These are phyloP conservation scores for Oncorhynchus clarkii DNA, from an alignment of 2,113 vertebrate genomes.

Conservation along the genomic window DNA sequence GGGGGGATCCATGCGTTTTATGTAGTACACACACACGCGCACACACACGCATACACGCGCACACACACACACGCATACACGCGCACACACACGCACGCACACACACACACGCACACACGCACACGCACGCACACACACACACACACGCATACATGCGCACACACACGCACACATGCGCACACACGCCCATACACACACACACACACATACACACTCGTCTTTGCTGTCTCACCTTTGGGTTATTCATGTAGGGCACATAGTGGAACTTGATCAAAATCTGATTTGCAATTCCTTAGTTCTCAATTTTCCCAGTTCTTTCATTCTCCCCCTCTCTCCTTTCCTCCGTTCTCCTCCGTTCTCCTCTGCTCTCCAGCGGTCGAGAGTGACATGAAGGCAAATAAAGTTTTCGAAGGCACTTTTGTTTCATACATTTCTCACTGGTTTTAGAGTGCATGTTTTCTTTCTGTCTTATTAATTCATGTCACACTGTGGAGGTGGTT, in stretches of 20 bases:
- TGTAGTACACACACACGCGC: neutral
- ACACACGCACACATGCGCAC: too few species aligned
- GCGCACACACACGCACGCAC: neutral
- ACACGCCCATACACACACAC: neutral
- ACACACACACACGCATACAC: rapidly evolving
- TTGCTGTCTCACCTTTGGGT: constrained; percentile 49
- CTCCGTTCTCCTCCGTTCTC: constrained; percentile 2
- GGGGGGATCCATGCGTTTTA: neutral
- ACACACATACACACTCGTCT: constrained; percentile 3
- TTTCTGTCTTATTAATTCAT: too few species aligned
- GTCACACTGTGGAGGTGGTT: neutral
- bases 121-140: neutral
- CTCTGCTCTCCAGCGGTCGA: constrained; percentile 8
- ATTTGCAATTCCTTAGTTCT: constrained; percentile 72
- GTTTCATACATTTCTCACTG: constrained; percentile 19
- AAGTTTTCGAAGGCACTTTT: constrained; percentile 17
- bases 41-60: too few species aligned
- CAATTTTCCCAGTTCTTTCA: neutral
- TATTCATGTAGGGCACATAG: constrained; percentile 62
- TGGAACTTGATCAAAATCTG: constrained; percentile 48
- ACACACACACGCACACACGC: neutral
- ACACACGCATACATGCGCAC: too few species aligned
- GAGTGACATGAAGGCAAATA: constrained; percentile 27
- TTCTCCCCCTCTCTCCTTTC: constrained; percentile 18
- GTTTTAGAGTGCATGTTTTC: neutral